Conservation (phyloP, 2,888 invertebrate genomes). For the Drosophila barbarae region DNA sequence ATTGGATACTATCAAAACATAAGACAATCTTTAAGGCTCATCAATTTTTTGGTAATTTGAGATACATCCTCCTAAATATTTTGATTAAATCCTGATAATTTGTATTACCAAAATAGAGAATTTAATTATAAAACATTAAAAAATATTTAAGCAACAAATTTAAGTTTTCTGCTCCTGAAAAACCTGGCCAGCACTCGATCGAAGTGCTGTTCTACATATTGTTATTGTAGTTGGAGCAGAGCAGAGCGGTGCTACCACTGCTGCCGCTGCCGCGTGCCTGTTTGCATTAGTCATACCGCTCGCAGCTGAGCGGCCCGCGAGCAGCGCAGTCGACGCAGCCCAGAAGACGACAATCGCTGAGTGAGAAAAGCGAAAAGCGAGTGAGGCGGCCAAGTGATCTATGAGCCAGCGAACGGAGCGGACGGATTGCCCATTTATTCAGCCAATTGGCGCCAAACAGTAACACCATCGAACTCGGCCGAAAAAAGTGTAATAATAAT, state of each 20-base stretch:
- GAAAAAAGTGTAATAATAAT: constrained; percentile 8
- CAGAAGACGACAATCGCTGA: constrained; percentile 51
- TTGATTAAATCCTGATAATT: no score
- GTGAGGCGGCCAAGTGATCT: constrained; percentile 58
- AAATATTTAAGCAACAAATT: no score
- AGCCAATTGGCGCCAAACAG: constrained; percentile 61
- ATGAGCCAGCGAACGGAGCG: constrained; percentile 63
- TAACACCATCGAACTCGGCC: constrained; percentile 5
- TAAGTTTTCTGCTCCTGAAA: constrained; percentile 9
- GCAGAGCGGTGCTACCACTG: constrained; percentile 1
- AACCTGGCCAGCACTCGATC: constrained; percentile 11
- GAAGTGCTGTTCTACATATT: constrained; percentile 63
- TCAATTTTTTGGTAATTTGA: no score
- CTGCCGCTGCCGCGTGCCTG: constrained; percentile 62
- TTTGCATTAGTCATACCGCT: constrained; percentile 64
- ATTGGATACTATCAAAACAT: no score
- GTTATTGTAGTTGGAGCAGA: constrained; percentile 66
- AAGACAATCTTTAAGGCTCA: no score
- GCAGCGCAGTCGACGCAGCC: constrained; percentile 32
- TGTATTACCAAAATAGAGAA: no score
- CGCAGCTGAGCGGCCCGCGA: constrained; percentile 12
- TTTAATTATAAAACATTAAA: neutral
- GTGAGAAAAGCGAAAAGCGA: constrained; percentile 5
- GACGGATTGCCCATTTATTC: constrained; percentile 50
- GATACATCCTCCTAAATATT: no score